Evolutionary conservation across 1,140 invertebrate species (phyloP), one percentile per base, ranked within the genome.

Genomic region (Drosophila pachea): DNA sequence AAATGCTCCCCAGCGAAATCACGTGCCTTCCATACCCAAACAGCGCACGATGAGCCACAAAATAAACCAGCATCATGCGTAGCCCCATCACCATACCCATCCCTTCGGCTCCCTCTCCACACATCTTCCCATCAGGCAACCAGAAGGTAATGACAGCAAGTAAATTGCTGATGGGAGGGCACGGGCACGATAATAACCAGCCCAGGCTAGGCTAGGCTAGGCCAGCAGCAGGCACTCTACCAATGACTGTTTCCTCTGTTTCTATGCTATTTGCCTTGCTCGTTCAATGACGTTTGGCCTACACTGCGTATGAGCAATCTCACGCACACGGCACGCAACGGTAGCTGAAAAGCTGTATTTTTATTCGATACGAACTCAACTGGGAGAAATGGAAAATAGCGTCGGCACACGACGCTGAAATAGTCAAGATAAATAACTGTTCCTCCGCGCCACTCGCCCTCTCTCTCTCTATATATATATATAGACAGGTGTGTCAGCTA

Each of bases 1-100:
- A 84, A 84, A 84, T 84, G 81, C 73, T 84, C 81, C 81, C 81
- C 49, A 64, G 81, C 78, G 81, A 86, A 84, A 84, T 86, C 81
- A 86, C 81, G 81, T 86, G 76, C 68, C 71, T 49, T 29, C 71
- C 70, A 79, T 86, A 86, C 74, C 76, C 76, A 47, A 73, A 60
- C 62, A 56, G 14, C 54, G 45, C 35, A 40, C 8, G 36, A n/a
- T 40, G 38, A 59, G 58, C 66, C 65, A 58, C 65, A 63, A 68
- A 73, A 65, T 65, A 62, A 58, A 32, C 32, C 12, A 64, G 64
- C 53, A 65, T 68, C 64, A 56, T 72, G 69, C 50, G 56, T 65
- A 58, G 63, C 49, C 38, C 16, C 47, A 22, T 22, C 22, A n/a
- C n/a, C n/a, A n/a, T n/a, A n/a, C n/a, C n/a, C n/a, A n/a, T n/a